Conservation (phyloP, 2,888 invertebrate genomes). For the Toxonevra muliebris region DNA sequence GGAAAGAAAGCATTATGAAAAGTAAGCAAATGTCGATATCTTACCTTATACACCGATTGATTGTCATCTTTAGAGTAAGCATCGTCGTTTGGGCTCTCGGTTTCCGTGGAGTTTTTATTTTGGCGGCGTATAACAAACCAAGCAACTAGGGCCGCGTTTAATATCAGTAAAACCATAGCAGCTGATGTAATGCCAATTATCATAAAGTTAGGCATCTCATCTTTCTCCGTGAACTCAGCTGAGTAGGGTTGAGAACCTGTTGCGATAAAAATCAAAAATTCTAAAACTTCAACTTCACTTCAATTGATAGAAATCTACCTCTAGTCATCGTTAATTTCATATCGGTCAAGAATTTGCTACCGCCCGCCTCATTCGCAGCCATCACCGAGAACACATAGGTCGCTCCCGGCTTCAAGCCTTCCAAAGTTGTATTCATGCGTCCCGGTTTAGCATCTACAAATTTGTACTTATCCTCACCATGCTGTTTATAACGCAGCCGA, state of each 20-base stretch:
- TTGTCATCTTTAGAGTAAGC: slow-evolving; percentile 62
- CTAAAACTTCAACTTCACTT: background rate
- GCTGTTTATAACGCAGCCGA: slow-evolving; percentile 53
- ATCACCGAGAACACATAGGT: slow-evolving; percentile 59
- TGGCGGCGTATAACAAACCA: slow-evolving; percentile 62
- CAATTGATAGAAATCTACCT: slow-evolving; percentile 31
- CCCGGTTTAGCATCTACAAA: slow-evolving; percentile 56
- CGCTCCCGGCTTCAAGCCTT: slow-evolving; percentile 54
- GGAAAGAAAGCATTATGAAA: background rate
- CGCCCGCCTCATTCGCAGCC: slow-evolving; percentile 61
- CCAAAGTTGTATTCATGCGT: slow-evolving; percentile 52
- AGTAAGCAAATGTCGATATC: background rate
- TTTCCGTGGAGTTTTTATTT: slow-evolving; percentile 56
- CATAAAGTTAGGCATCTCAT: slow-evolving; percentile 61
- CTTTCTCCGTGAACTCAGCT: slow-evolving; percentile 59
- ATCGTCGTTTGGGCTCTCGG: slow-evolving; percentile 58
- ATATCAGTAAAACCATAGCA: slow-evolving; percentile 56
- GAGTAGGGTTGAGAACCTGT: slow-evolving; percentile 54
- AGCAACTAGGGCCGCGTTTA: slow-evolving; percentile 59
- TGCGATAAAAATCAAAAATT: background rate
- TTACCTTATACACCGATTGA: slow-evolving; percentile 61
- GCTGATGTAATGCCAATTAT: slow-evolving; percentile 62
- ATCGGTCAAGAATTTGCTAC: slow-evolving; percentile 59
- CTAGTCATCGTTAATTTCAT: slow-evolving; percentile 53
- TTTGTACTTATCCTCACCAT: slow-evolving; percentile 59